Conservation (phyloP, 2,888 invertebrate genomes). For the Yponomeuta plumbellus region DNA sequence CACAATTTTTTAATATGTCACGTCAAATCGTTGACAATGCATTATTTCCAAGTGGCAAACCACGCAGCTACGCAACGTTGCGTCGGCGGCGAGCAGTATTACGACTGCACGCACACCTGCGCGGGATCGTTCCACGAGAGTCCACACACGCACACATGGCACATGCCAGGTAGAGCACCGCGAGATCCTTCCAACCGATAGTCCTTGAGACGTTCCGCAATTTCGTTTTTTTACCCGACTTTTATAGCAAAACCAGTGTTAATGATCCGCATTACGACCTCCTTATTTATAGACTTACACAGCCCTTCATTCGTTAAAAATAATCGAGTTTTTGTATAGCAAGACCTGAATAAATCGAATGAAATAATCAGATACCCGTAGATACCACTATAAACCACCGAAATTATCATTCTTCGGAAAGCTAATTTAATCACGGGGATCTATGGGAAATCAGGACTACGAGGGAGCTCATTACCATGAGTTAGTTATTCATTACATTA, state of each 20-base stretch:
- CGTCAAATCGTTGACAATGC: not conserved
- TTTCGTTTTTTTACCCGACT: not conserved
- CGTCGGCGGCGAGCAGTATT: conserved; percentile 45
- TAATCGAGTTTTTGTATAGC: no score
- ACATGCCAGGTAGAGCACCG: conserved; percentile 10
- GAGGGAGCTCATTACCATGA: no score
- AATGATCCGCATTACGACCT: conserved; percentile 14
- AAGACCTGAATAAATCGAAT: no score
- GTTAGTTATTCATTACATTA: no score
- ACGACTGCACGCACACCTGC: conserved; percentile 59
- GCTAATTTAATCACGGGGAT: no score
- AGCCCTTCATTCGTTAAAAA: not conserved
- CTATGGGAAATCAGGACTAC: no score
- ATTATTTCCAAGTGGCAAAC: not conserved
- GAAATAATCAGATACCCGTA: no score
- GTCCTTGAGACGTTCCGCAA: conserved; percentile 13
- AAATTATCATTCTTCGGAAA: no score
- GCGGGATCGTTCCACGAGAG: conserved; percentile 23
- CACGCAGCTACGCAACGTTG: conserved; percentile 51
- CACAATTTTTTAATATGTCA: not conserved
- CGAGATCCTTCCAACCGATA: conserved; percentile 14
- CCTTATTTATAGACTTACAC: not conserved
- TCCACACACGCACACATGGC: conserved; percentile 29
- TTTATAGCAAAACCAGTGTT: conserved; percentile 7
- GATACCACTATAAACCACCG: no score